phyloP scores from a whole-genome alignment of 2,113 vertebrate species.

The Lipophrys pholis region DNA sequence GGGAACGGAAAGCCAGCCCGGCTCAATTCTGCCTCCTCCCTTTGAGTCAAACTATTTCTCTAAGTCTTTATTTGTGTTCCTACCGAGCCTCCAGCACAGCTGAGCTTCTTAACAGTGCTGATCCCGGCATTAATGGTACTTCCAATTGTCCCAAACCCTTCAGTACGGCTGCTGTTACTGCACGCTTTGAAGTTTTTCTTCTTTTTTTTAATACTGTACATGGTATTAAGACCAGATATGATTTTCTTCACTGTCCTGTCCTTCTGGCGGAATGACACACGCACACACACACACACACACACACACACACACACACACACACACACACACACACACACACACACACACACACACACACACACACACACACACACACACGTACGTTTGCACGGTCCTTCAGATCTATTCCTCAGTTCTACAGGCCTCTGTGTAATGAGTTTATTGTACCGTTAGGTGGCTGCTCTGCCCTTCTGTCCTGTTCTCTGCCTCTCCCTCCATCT shows the following conservation, averaged over 20 bases:
- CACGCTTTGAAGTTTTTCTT: not conserved
- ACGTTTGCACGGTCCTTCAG: not conserved
- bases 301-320: no score
- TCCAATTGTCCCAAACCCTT: constrained; percentile 5
- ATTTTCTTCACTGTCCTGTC: not conserved
- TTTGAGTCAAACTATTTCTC: constrained; percentile 19
- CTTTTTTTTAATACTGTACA: not conserved
- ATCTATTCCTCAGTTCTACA: not conserved
- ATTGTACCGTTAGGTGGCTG: constrained; percentile 52
- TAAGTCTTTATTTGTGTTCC: constrained; percentile 22
- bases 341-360: no score
- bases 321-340: no score
- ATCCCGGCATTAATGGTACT: constrained; percentile 21
- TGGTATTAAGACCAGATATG: not conserved
- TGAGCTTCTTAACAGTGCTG: constrained; percentile 26
- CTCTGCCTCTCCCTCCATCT: not conserved
- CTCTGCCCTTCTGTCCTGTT: constrained; percentile 18
- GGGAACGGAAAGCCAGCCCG: not conserved
- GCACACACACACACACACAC: no score
- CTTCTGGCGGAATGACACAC: not conserved
- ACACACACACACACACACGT: no score
- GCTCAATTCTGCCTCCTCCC: constrained; percentile 12
- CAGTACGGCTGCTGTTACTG: constrained; percentile 1
- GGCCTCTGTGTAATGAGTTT: constrained; percentile 40
- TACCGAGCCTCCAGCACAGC: constrained; percentile 24